Percentiles rank a stretch among this genome's conserved stretches.
Evolutionary conservation across 30 jellyfish, hydroid and myxozoan species (phyloP).

Genomic region (Aurelia sp.): DNA sequence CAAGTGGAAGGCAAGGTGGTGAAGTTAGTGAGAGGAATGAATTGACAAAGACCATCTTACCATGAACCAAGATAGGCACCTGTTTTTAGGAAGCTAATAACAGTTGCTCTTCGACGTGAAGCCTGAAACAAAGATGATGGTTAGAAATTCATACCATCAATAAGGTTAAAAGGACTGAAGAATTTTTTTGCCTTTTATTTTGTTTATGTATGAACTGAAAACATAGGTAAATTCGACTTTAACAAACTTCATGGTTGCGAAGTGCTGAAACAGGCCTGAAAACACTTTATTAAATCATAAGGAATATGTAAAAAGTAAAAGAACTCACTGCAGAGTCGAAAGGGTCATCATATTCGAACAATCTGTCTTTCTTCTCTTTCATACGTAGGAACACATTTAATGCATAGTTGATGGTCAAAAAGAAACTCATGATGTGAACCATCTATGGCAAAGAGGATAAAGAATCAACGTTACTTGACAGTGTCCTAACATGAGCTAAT

Average conservation of each 20-base stretch:
- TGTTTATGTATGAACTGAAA: no score
- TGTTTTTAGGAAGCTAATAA: slow-evolving; percentile 4
- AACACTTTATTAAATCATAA: background rate
- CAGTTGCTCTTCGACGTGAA: slow-evolving; percentile 24
- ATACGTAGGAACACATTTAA: slow-evolving; percentile 77
- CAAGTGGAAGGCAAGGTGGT: no score
- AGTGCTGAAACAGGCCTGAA: no score
- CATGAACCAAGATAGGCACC: slow-evolving; percentile 34
- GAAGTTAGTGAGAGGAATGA: no score
- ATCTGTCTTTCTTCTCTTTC: slow-evolving; percentile 80
- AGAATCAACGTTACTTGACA: no score
- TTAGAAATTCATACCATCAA: no score
- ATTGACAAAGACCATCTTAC: background rate
- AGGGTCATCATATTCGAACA: slow-evolving; percentile 33
- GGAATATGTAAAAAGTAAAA: background rate
- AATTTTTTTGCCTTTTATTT: no score
- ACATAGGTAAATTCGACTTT: no score
- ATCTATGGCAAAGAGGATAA: slow-evolving; percentile 53
- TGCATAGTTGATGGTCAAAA: slow-evolving; percentile 86
- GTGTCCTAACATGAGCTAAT: no score
- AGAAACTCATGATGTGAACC: slow-evolving; percentile 87
- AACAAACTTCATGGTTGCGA: no score
- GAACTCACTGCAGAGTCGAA: slow-evolving; percentile 14
- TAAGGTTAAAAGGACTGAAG: no score
- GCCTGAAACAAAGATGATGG: slow-evolving; percentile 5